phyloP scores from a whole-genome alignment of 2,113 vertebrate genomes.

The Pollimyrus isidori region DNA sequence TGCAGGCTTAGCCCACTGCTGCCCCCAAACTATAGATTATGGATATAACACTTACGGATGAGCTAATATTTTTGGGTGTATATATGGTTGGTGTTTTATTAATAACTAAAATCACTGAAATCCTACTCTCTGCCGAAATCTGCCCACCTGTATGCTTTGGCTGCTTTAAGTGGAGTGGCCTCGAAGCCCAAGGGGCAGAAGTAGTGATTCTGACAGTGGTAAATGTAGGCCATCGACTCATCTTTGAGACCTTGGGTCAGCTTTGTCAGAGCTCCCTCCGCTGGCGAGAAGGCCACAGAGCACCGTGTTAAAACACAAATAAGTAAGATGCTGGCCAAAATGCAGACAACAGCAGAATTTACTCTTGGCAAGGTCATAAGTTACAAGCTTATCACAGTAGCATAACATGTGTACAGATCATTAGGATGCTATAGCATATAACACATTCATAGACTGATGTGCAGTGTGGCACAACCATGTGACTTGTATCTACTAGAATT shows the following conservation, averaged over 20 bases:
- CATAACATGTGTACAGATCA: not conserved
- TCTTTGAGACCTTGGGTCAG: conserved; percentile 86
- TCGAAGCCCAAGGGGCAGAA: conserved; percentile 97
- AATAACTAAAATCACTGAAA: not conserved
- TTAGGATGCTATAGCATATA: not conserved
- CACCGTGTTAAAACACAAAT: not conserved
- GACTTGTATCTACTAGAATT: not conserved
- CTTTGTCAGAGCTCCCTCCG: conserved; percentile 83
- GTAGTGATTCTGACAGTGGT: conserved; percentile 99
- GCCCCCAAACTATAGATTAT: too few relatives aligned
- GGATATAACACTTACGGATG: not conserved
- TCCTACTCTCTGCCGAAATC: not conserved
- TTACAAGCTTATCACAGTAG: not conserved
- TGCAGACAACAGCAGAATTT: not conserved
- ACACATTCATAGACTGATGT: not conserved
- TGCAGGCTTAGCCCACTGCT: too few relatives aligned
- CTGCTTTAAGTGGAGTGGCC: conserved; percentile 86
- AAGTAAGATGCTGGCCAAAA: not conserved
- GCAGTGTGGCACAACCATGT: not conserved
- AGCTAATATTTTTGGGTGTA: not conserved
- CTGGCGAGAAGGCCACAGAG: conserved; percentile 48
- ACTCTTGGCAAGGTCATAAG: not conserved
- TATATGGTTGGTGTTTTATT: not conserved
- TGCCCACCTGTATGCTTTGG: conserved; percentile 85
- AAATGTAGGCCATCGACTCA: conserved; percentile 91